Base-by-base conservation (phyloP, 1,140 invertebrate genomes). In the Leptestheria dahalacensis region DNA sequence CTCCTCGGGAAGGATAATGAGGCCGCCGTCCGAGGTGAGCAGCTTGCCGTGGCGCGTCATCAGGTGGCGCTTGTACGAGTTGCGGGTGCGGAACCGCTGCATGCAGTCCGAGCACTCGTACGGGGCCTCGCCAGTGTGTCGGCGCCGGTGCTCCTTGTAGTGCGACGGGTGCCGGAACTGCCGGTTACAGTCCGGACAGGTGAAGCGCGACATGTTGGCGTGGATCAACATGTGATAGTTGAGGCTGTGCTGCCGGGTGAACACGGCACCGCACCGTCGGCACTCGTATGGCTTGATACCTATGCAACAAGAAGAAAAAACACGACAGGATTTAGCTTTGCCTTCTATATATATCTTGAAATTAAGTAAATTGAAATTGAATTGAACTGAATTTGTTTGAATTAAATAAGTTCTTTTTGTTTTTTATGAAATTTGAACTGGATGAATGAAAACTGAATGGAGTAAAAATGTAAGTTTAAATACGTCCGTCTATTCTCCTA, bases 201-300 rank as follows among this genome's bases (percentile, higher is more conserved):
- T 79, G 64, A 83, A 83, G 20, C 80, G 71, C 10, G 78, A 82
- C 66, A 79, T 75, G 69, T 82, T 82, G 63, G 77, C 75, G 66
- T 83, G 81, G 63, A 82, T 83, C 46, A 83, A 65, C 76, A 81
- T 79, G 65, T 83, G 81, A 66, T 83, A 83, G 60, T 83, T 82
- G 15, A 83, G 71, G 51, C 78, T 81, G 66, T 83, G 81, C 58
- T 82, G 76, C 28, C 81, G 67, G 0, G 81, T 83, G 64, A 83
- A 83, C 41, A 80, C 79, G 12, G 78, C 74, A 55, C 73, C 71
- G 66, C 81, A 83, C 51, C 80, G 75, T 29, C 74, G 70, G 68
- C 81, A 83, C 55, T 78, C 74, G 64, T 80, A 83, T 2, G 81
- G 80, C 64, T 82, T 82, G 56, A 82, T 81, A 41, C 79, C 76